Evolutionary conservation across 2,888 invertebrate genomes (phyloP), one percentile per base, ranked within the genome.

Genomic region (Diploptera punctata): DNA sequence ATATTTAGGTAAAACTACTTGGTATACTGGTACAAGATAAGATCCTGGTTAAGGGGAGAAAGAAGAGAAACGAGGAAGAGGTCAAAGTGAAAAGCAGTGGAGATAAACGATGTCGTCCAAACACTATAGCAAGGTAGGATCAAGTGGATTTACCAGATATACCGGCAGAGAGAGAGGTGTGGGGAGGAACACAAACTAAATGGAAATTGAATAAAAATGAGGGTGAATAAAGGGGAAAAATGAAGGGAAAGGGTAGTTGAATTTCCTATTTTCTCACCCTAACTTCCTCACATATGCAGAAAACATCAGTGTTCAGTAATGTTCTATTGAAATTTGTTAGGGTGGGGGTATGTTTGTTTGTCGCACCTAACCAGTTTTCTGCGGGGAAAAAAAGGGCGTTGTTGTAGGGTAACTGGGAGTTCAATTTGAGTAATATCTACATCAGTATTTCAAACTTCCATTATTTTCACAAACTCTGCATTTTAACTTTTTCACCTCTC

Each of bases 171-270:
- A 26, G 0, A 24, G n/a, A 3, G 5, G 16, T 0, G 16, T 16
- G 16, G 16, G 26, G 18, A 26, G 18, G 29, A 65, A 29, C 43
- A 9, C 44, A 65, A 47, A 47, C 65, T 26, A 47, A 65, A 65
- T 65, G 65, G 65, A 65, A 65, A 65, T 65, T 65, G 65, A 65
- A 65, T 65, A 65, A 65, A 65, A 65, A 65, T 47, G 65, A 65
- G 65, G 65, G 65, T 26, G 65, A 65, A 65, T 65, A 65, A 65
- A 65, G 65, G 65, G 24, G 43, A 26, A 43, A 43, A n/a, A 38
- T 33, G 21, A n/a, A 38, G 61, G n/a, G 38, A 18, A 21, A 38
- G 38, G 38, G 21, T 61, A 61, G 61, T 7, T 43, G 65, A 65
- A 47, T 65, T 65, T 65, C 65, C 65, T 18, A 65, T 47, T 65